phyloP scores from a whole-genome alignment of 2,113 vertebrate species.

The Rhabdornis inornatus region DNA sequence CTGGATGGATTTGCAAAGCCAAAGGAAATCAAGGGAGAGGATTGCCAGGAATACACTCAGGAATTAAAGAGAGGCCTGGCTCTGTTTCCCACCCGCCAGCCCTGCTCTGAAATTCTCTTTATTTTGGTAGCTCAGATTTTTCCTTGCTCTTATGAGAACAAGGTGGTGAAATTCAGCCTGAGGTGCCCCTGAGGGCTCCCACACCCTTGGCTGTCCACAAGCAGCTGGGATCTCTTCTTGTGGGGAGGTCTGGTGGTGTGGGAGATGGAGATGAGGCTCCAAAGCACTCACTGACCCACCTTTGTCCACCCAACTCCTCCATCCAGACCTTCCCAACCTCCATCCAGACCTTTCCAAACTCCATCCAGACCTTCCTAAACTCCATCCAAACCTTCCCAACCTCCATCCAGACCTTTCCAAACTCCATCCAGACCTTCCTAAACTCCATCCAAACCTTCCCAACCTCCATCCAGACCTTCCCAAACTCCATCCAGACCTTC shows the following conservation, averaged over 20 bases:
- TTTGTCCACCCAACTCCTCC: background rate
- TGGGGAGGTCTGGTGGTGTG: background rate
- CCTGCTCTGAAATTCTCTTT: background rate
- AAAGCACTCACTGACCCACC: background rate
- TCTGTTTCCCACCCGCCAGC: background rate
- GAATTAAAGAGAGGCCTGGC: background rate
- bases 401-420: background rate
- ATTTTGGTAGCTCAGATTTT: background rate
- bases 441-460: background rate
- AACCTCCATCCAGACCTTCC: too few species aligned
- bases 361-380: background rate
- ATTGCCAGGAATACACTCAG: background rate
- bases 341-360: background rate
- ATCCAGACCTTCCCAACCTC: background rate
- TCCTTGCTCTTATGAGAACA: background rate
- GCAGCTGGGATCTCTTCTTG: background rate
- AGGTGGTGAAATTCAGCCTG: background rate
- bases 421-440: background rate
- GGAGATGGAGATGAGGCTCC: background rate
- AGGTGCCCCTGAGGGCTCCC: background rate
- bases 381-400: background rate
- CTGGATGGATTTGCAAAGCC: background rate
- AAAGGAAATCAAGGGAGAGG: background rate
- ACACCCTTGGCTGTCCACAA: accelerated
- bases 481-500: too few species aligned